A percentile compares a stretch with the other conserved stretches of the same genome.
Conservation (phyloP, 2,113 vertebrate species). For the Heloderma charlesbogerti region DNA sequence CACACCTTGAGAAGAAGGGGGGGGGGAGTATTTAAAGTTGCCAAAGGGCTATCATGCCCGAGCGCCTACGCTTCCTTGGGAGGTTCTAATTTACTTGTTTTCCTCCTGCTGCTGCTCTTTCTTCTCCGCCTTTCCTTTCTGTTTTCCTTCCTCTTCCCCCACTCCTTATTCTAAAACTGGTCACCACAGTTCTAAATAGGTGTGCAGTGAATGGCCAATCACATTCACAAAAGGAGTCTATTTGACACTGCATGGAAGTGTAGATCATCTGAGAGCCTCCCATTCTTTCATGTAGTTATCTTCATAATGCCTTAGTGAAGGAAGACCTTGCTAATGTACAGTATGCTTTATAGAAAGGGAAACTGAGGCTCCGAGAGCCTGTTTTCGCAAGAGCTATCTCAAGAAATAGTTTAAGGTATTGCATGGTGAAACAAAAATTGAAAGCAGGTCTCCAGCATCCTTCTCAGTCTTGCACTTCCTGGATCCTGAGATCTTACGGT, state of each 20-base stretch:
- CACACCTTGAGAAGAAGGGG: constrained; percentile 62
- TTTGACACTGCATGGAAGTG: not conserved
- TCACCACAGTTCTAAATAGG: constrained; percentile 56
- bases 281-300: no score
- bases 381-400: not conserved
- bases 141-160: constrained; percentile 25
- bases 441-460: not conserved
- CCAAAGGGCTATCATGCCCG: constrained; percentile 71
- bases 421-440: not conserved
- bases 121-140: constrained; percentile 42
- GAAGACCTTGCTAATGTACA: not conserved
- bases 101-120: constrained; percentile 27
- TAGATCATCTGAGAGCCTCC: no score
- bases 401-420: not conserved
- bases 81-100: constrained; percentile 49
- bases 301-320: not conserved
- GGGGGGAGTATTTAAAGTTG: constrained; percentile 49
- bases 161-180: constrained; percentile 62
- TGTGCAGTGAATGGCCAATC: not conserved
- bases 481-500: not conserved
- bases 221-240: constrained; percentile 47
- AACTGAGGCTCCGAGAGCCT: not conserved
- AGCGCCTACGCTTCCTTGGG: constrained; percentile 63
- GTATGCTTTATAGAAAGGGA: not conserved
- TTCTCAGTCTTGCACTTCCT: not conserved